phyloP scores from a whole-genome alignment of 2,888 invertebrate species.

The Archips xylosteana region DNA sequence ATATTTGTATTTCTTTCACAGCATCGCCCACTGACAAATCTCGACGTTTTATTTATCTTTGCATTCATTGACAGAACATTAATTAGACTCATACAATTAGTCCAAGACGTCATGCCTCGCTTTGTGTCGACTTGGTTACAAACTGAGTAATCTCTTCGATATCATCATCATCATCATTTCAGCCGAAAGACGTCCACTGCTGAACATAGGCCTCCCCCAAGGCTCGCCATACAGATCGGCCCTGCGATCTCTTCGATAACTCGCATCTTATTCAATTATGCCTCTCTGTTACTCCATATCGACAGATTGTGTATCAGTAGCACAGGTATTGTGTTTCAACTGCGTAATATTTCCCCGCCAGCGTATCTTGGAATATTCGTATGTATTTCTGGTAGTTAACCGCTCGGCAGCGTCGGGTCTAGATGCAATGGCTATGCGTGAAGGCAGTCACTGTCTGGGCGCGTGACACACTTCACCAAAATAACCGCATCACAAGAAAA shows the following conservation, averaged over 20 bases:
- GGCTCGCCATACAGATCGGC: too few relatives aligned
- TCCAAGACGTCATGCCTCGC: constrained; percentile 1
- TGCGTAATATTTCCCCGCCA: constrained; percentile 59
- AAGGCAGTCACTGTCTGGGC: constrained; percentile 46
- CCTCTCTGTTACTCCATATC: constrained; percentile 57
- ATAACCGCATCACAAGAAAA: constrained; percentile 54
- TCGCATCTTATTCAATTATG: constrained; percentile 58
- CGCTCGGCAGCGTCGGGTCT: constrained; percentile 38
- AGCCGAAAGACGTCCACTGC: too few relatives aligned
- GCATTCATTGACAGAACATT: constrained; percentile 54
- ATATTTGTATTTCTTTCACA: constrained; percentile 54
- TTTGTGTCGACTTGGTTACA: constrained; percentile 12
- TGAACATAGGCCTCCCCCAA: too few relatives aligned
- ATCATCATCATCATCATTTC: too few relatives aligned
- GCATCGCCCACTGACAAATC: constrained; percentile 57
- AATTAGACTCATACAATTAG: constrained; percentile 46
- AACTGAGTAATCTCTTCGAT: constrained; percentile 50
- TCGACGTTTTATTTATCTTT: constrained; percentile 52
- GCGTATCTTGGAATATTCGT: constrained; percentile 44
- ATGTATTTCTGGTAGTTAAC: constrained; percentile 9
- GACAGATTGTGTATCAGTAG: constrained; percentile 50
- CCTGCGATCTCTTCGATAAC: constrained; percentile 54
- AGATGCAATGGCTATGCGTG: constrained; percentile 43
- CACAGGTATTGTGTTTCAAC: constrained; percentile 50
- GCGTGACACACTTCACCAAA: constrained; percentile 59